These are phyloP conservation scores for Bombyx mori DNA, from an alignment of 1,140 invertebrate species.

Conservation along the genomic window DNA sequence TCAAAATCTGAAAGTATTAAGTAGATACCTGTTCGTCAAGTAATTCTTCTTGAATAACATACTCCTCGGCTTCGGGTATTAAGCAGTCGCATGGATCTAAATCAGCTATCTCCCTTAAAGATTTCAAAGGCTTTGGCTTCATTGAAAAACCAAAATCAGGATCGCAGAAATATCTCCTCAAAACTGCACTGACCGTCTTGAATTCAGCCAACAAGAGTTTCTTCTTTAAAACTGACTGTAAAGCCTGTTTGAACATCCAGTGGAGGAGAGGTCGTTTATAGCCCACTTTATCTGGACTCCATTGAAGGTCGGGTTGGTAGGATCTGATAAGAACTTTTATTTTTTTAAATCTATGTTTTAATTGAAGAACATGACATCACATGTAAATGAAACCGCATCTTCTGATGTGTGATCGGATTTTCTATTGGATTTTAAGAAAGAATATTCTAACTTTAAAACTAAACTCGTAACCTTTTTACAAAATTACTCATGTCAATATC, in stretches of 20 bases:
- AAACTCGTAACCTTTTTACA: no score
- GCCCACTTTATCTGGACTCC: constrained; percentile 38
- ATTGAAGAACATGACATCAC: no score
- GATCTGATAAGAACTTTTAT: constrained; percentile 25
- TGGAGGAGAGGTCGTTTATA: constrained; percentile 37
- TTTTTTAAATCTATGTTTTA: no score
- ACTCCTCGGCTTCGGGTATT: constrained; percentile 37
- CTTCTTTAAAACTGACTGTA: constrained; percentile 35
- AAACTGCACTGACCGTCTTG: constrained; percentile 22
- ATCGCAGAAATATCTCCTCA: constrained; percentile 41
- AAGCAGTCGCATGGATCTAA: constrained; percentile 49
- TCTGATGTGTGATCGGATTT: no score
- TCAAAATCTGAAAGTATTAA: no score
- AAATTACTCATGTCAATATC: no score
- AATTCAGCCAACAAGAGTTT: constrained; percentile 26
- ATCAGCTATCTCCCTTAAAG: constrained; percentile 25
- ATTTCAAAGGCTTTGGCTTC: constrained; percentile 24
- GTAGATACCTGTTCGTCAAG: constrained; percentile 20
- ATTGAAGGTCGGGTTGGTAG: constrained; percentile 50
- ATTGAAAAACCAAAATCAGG: constrained; percentile 48
- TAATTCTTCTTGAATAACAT: constrained; percentile 24
- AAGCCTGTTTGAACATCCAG: constrained; percentile 59
- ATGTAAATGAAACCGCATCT: no score
- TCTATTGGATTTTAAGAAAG: no score
- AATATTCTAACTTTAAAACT: no score